Base-by-base conservation (phyloP, 2,113 vertebrate species). In the Plecotus auritus region DNA sequence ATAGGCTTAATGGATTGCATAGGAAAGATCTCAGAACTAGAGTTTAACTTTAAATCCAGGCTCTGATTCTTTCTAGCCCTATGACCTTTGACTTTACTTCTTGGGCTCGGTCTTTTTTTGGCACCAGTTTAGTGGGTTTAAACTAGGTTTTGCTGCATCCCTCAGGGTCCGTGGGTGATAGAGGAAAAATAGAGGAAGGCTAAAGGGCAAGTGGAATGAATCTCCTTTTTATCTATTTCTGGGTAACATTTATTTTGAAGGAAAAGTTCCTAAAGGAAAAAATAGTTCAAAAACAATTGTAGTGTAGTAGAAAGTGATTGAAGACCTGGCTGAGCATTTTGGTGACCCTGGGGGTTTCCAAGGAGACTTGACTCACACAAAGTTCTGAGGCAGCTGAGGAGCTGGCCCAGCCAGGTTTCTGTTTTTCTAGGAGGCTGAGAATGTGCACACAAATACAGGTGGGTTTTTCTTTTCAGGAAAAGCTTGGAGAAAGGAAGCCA, bases 401-500 rank as follows among this genome's bases (percentile, higher is more conserved):
- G 73, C 82, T 90, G 94, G 32, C 20, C 11, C 13, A 22, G 37
- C 77, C 14, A 67, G 40, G 40, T 87, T n/a, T 40, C 80, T 67
- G 45, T 56, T 94, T 94, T 83, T 97, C 92, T 94, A 66, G 84
- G 85, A 96, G 73, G 20, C 81, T 90, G 73, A 6, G 77, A 28
- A 37, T 84, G 7, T 35, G 23, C 45, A 12, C 30, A 11, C 80
- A 88, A 85, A 92, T 76, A 94, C 73, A 95, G 88, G 95, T 96
- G 94, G 88, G 47, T 42, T 35, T 35, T 85, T 94, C 54, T 56
- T 92, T 93, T 82, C 40, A 56, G 0, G 37, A 70, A 96, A 74
- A 89, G 17, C 9, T 37, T 11, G 30, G 69, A n/a, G 72, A 45
- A 74, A 92, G 2, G 42, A 82, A 90, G 69, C 37, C 30, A 2